Percentiles rank a stretch among this genome's conserved stretches.
Conservation (phyloP, 2,113 vertebrate genomes). For the Hemiprocne comata region DNA sequence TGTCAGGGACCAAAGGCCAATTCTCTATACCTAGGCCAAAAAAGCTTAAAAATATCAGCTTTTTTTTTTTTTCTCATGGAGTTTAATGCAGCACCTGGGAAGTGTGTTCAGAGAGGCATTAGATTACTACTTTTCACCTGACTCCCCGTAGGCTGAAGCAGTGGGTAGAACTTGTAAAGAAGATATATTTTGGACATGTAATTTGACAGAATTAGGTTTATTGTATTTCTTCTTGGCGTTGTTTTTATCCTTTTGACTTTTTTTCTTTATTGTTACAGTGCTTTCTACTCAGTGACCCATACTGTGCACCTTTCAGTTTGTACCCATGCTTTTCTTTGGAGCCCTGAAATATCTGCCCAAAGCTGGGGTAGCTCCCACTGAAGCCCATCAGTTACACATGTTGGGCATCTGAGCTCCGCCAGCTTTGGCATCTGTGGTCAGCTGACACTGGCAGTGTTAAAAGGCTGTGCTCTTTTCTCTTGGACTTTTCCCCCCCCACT, state of each 20-base stretch:
- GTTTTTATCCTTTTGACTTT: background rate
- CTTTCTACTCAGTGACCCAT: background rate
- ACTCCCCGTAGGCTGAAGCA: background rate
- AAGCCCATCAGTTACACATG: background rate
- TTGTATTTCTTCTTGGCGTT: background rate
- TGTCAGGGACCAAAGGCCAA: background rate
- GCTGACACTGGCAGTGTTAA: background rate
- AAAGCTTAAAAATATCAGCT: background rate
- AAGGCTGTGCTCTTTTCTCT: background rate
- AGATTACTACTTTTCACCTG: background rate
- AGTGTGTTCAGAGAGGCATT: background rate
- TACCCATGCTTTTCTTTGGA: background rate
- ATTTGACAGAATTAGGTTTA: background rate
- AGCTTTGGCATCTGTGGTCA: background rate
- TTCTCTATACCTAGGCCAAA: background rate
- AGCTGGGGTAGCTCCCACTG: background rate
- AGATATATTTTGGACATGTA: background rate
- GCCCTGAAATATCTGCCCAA: background rate
- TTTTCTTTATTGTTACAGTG: background rate
- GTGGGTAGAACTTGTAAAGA: background rate
- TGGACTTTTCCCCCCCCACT: fast-evolving
- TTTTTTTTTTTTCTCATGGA: background rate
- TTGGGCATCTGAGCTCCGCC: background rate
- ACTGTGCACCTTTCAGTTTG: fast-evolving
- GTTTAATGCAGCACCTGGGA: background rate